phyloP scores from a whole-genome alignment of 2,888 invertebrate genomes.

The Crematogaster levior region DNA sequence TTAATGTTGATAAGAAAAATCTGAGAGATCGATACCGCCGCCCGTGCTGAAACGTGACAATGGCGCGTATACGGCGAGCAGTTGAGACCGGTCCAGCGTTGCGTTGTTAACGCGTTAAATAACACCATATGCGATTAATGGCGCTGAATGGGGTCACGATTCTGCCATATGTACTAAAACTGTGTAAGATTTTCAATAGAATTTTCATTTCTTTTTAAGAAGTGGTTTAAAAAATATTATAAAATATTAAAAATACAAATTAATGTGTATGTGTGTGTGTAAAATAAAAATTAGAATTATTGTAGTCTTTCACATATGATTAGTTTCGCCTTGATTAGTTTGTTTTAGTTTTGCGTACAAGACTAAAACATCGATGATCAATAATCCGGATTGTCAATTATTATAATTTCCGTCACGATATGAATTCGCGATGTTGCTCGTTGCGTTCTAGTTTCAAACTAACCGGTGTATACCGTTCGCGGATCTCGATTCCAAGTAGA shows the following conservation, averaged over 20 bases:
- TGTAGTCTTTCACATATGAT: neutral
- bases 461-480: constrained; percentile 54
- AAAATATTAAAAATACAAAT: neutral
- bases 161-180: neutral
- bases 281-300: neutral
- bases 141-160: constrained; percentile 47
- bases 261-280: neutral
- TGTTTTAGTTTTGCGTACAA: neutral
- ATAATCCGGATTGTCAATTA: constrained; percentile 4
- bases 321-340: neutral
- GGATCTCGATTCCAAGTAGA: constrained; percentile 66
- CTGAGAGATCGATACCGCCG: constrained; percentile 49
- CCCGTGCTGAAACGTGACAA: constrained; percentile 61
- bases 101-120: constrained; percentile 63
- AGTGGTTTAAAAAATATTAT: neutral
- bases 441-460: constrained; percentile 42
- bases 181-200: neutral
- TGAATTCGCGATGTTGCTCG: constrained; percentile 23
- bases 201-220: neutral
- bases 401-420: constrained; percentile 41
- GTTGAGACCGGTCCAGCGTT: constrained; percentile 54
- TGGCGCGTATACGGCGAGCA: constrained; percentile 34
- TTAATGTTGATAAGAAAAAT: constrained; percentile 66
- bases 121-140: constrained; percentile 59
- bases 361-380: neutral